Evolutionary conservation across 2,113 vertebrate genomes (phyloP), one percentile per base, ranked within the genome.

Genomic region (Dicrurus megarhynchus): DNA sequence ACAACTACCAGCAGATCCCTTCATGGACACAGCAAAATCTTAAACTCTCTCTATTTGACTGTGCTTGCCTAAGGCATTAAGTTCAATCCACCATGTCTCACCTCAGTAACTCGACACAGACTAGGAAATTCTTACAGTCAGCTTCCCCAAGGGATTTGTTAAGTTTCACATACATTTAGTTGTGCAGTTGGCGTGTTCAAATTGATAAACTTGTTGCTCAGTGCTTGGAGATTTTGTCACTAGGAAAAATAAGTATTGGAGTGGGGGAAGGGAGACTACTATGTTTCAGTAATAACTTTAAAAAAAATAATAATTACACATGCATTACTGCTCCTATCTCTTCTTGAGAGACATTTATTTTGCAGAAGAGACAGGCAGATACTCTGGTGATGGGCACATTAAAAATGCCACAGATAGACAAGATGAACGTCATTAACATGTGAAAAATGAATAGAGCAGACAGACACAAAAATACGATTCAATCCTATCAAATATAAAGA

Each of bases 151-250:
- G 98, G 98, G 98, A 98, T 98, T 98, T 98, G 98, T 98, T 98
- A 98, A 98, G 98, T 99, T 98, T 98, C 98, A 99, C 98, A 98
- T 98, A 97, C 98, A 97, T 98, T 99, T 98, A 99, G 98, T 97
- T 97, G 98, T 98, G 98, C 98, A 98, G 98, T 98, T 98, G 98
- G 98, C 98, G 98, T 98, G 98, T 97, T 98, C 97, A 98, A 98
- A 98, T 98, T 99, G 98, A 98, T 98, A 99, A 98, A 98, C 98
- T 98, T 98, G 98, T 98, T 98, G 97, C 98, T 98, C 92, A 94
- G 94, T 96, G 98, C 97, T 96, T 96, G 90, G 95, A 97, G 86
- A 95, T 96, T 97, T 88, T 97, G 96, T 97, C 97, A 96, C 96
- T 70, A 90, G 81, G 69, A 97, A 94, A 97, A 98, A 96, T 97